Evolutionary conservation across 2,113 vertebrate genomes (phyloP).

Genomic region (Anarhynchus alexandrinus): DNA sequence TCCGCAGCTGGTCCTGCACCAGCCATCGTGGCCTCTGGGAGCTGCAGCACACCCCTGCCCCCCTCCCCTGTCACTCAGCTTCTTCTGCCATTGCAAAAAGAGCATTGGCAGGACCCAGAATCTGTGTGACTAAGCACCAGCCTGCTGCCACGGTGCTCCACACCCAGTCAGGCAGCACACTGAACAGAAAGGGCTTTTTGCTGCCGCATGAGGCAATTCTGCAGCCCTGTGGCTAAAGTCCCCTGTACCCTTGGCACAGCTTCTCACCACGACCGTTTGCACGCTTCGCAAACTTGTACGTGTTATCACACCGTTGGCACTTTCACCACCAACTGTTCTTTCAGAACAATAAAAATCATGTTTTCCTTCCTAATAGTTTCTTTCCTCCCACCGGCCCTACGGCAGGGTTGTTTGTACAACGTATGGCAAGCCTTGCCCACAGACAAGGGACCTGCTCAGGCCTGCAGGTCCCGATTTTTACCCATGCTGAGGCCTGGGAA

Average conservation of each 20-base stretch:
- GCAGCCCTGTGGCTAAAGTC: background rate
- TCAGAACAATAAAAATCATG: background rate
- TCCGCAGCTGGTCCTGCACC: background rate
- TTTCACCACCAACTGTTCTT: background rate
- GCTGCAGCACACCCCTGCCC: background rate
- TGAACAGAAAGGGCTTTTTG: background rate
- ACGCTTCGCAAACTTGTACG: rapidly evolving
- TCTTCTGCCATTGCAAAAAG: background rate
- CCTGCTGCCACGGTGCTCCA: background rate
- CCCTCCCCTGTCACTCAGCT: background rate
- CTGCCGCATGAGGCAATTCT: background rate
- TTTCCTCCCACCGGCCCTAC: background rate
- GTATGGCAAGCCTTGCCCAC: background rate
- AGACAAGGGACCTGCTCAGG: background rate
- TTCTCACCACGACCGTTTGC: rapidly evolving
- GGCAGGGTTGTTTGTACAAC: background rate
- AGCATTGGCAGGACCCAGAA: background rate
- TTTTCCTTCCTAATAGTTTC: background rate
- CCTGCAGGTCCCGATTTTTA: background rate
- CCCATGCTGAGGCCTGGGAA: background rate
- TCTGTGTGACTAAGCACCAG: background rate
- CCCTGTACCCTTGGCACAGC: background rate
- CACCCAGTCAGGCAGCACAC: background rate
- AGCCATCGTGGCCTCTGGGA: background rate
- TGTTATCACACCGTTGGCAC: background rate